Evolutionary conservation across 2,888 invertebrate species (phyloP).

Genomic region (Spodoptera picta): DNA sequence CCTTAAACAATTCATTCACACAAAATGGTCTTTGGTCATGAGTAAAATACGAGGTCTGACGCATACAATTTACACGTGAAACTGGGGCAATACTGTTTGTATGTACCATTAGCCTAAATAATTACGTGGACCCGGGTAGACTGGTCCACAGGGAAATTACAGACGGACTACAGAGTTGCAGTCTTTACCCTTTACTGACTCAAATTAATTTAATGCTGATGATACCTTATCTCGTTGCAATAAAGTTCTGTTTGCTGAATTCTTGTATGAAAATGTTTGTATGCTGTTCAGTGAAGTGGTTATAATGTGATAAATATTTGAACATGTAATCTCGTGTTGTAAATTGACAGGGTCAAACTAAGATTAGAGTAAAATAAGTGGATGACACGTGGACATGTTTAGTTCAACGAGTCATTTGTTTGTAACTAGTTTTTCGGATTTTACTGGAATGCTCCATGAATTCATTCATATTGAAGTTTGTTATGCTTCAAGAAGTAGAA

Average conservation of each 20-base stretch:
- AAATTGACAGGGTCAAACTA: too few relatives aligned
- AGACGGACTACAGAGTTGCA: constrained; percentile 48
- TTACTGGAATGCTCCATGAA: too few relatives aligned
- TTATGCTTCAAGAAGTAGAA: too few relatives aligned
- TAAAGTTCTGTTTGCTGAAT: too few relatives aligned
- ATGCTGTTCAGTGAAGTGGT: not conserved
- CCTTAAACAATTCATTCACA: not conserved
- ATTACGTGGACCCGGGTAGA: constrained; percentile 65
- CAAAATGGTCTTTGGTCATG: constrained; percentile 5
- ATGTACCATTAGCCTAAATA: constrained; percentile 70
- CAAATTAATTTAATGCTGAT: constrained; percentile 8
- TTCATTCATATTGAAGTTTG: too few relatives aligned
- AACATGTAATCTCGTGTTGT: not conserved
- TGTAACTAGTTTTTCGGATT: too few relatives aligned
- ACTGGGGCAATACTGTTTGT: constrained; percentile 38
- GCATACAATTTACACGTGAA: constrained; percentile 44
- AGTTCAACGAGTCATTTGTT: too few relatives aligned
- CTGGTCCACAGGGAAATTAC: constrained; percentile 74
- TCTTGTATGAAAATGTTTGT: too few relatives aligned
- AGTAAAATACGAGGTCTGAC: constrained; percentile 17
- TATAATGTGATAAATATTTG: constrained; percentile 17
- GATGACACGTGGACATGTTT: too few relatives aligned
- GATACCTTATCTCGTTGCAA: not conserved
- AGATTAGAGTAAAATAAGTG: too few relatives aligned
- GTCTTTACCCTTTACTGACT: constrained; percentile 25